Percentiles rank a stretch among this genome's conserved stretches.
Evolutionary conservation across 2,888 invertebrate genomes (phyloP).

Genomic region (Masnerella sp.): DNA sequence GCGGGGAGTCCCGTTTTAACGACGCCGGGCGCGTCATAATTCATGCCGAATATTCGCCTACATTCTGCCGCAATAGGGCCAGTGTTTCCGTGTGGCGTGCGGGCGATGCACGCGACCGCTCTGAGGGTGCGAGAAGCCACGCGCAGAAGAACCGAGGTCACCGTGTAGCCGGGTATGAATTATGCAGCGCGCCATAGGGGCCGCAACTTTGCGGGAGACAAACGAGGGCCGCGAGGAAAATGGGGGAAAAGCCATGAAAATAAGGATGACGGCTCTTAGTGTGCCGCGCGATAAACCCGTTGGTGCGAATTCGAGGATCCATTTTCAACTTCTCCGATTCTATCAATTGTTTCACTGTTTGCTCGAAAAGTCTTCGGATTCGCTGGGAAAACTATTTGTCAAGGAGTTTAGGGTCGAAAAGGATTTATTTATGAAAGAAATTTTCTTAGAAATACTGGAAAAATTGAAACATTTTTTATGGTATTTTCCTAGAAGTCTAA

Average conservation of each 20-base stretch:
- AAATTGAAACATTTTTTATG: no score
- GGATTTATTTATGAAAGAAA: no score
- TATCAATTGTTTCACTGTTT: no score
- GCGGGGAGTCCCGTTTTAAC: background rate
- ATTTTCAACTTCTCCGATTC: no score
- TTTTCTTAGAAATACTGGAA: no score
- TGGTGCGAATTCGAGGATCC: no score
- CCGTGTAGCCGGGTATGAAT: background rate
- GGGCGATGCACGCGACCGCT: background rate
- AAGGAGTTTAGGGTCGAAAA: no score
- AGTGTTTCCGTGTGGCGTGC: background rate
- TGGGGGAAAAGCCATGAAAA: background rate
- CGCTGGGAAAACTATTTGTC: no score
- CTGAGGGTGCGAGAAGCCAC: background rate
- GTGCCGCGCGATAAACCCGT: no score
- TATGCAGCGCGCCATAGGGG: background rate
- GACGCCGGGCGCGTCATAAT: background rate
- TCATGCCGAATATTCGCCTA: background rate
- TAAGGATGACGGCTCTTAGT: no score
- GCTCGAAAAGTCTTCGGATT: no score
- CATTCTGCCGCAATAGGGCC: background rate
- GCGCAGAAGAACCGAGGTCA: background rate
- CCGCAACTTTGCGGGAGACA: background rate
- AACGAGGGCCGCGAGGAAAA: background rate
- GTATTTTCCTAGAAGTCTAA: no score